These are phyloP conservation scores for Otolemur garnettii DNA, from an alignment of 2,113 vertebrate genomes.

Conservation along the genomic window DNA sequence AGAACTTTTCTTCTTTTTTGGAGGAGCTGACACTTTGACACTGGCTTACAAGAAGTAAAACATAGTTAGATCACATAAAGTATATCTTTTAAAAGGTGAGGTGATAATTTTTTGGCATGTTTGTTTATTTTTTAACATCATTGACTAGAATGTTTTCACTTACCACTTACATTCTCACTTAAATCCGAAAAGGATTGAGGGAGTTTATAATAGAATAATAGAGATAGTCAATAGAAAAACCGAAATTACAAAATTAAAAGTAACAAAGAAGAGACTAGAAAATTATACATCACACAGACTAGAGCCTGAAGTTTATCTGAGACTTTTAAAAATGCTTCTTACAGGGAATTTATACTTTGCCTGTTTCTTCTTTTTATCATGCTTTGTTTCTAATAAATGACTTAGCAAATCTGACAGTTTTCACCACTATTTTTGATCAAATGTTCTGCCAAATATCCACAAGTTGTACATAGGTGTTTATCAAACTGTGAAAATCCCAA, in stretches of 20 bases:
- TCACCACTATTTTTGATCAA: not conserved
- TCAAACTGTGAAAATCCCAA: not conserved
- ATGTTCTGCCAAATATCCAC: not conserved
- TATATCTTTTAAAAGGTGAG: not conserved
- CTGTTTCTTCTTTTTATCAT: not conserved
- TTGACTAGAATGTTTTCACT: conserved; percentile 15
- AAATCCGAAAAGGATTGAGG: not conserved
- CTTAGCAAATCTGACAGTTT: not conserved
- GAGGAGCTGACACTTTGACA: conserved; percentile 2
- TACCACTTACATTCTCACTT: conserved; percentile 16
- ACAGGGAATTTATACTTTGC: not conserved
- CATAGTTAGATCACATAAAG: not conserved
- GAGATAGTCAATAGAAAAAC: not conserved
- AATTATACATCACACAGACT: not conserved
- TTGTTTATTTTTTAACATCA: conserved; percentile 52
- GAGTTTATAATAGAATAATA: conserved; percentile 13
- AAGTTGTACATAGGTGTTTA: not conserved
- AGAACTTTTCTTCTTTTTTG: conserved; percentile 42
- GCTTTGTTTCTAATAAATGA: not conserved
- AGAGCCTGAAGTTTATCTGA: not conserved
- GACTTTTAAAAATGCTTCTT: conserved; percentile 41
- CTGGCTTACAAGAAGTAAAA: conserved; percentile 35
- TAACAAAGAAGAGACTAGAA: not conserved
- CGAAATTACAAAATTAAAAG: conserved; percentile 47
- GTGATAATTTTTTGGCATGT: not conserved